Conservation (phyloP, 2,797 vertebrate genomes). For the Pseudotriccus pelzelni region DNA sequence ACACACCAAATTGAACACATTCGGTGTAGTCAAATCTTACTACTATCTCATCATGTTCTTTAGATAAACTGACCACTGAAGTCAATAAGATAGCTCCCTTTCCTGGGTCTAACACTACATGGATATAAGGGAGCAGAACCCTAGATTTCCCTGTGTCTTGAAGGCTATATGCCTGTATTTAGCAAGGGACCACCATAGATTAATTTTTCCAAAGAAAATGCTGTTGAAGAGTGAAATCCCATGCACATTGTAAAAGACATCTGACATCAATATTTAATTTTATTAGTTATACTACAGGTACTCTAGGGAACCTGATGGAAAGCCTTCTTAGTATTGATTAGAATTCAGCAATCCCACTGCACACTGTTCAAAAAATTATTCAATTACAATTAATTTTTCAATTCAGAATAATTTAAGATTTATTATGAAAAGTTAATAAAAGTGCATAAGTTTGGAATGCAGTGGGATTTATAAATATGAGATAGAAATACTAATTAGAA, state of each 20-base stretch:
- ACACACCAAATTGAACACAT: neutral
- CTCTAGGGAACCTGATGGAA: conserved; percentile 46
- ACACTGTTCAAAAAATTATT: conserved; percentile 54
- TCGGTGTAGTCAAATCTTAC: neutral
- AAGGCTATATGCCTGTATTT: neutral
- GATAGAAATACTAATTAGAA: neutral
- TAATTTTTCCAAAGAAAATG: conserved; percentile 34
- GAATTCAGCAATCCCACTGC: conserved; percentile 43
- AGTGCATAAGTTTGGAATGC: neutral
- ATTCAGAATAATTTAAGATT: conserved; percentile 55
- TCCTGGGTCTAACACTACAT: neutral
- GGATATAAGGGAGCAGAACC: neutral
- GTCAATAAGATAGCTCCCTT: neutral
- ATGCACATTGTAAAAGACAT: conserved; percentile 51
- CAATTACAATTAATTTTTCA: conserved; percentile 65
- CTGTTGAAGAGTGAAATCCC: neutral
- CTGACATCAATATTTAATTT: conserved; percentile 73
- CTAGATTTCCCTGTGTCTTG: neutral
- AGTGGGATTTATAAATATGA: neutral
- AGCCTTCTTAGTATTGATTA: conserved; percentile 61
- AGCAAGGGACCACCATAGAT: neutral
- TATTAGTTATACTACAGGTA: conserved; percentile 70
- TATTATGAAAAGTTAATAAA: conserved; percentile 16
- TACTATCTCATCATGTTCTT: neutral
- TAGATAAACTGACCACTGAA: neutral